Evolutionary conservation across 2,888 invertebrate species (phyloP), one percentile per base, ranked within the genome.

Genomic region (Sussaba pulchella): DNA sequence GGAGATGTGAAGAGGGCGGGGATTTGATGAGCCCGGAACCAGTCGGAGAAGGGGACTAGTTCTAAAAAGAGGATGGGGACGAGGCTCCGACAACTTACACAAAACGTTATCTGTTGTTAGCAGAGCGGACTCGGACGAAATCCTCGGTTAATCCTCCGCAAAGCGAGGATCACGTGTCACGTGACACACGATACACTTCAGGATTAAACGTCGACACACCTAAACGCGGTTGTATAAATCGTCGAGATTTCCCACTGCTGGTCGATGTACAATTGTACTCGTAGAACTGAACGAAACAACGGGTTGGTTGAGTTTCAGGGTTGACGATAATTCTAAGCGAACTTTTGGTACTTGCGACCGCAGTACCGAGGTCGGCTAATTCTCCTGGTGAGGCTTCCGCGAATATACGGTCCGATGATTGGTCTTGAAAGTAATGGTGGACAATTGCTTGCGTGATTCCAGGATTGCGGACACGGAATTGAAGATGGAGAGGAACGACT

Each of bases 61-160:
- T 59, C 54, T 61, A 87, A 87, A 87, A 87, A 87, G 85, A 87
- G 85, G 79, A 70, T 43, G 82, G n/a, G 66, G 64, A 76, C 47
- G 59, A 61, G 66, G 71, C 82, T 88, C 31, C 88, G 90, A 90
- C 90, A 90, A 91, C 88, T 91, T 91, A 90, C 91, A 90, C 86
- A 87, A 31, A 31, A 86, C 89, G 90, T 91, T 92, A 91, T 91
- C 91, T 90, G 86, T 87, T 89, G 86, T 87, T 85, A 89, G 87
- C 91, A 92, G 91, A 89, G 88, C 91, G 86, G 88, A 63, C 75
- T 72, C 91, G 85, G 87, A 54, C 54, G 69, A 89, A n/a, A 91
- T 91, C 90, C 90, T 86, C 75, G 86, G 84, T 87, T 91, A 92
- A 91, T 91, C 89, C 87, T 75, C 79, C 84, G 86, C 86, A 89